Base-by-base conservation (phyloP, 2,888 invertebrate species). In the Scelioninae gen. 1 region DNA sequence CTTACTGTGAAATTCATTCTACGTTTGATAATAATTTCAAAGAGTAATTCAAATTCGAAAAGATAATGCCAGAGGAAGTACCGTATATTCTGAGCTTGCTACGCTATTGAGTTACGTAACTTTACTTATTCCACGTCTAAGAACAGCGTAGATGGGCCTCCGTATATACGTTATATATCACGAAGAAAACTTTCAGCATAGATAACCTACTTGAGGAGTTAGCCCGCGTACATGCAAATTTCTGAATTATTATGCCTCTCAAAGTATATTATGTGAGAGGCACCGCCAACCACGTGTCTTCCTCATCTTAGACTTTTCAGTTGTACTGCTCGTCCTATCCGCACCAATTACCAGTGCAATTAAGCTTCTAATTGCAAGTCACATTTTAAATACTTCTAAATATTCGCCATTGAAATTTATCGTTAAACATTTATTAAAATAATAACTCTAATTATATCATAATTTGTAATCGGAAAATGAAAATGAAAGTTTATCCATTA, bases 161-260 rank as follows among this genome's bases (percentile, higher is more conserved):
- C 85, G 85, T 82, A 86, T 89, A 88, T 88, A 86, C 86, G 88
- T 88, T 89, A 89, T 89, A 89, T 87, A 89, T 90, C 88, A 90
- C 78, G 86, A 79, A 84, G 90, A 91, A 91, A 92, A 89, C 90
- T 92, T 92, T 88, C 88, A 89, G 90, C 91, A 90, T 92, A 92
- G 92, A 92, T 92, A 92, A 92, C 92, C 92, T 92, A 92, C 92
- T 92, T 92, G 92, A 91, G 89, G 91, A 92, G 92, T 92, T 92
- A 91, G 90, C 90, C 91, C 91, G 92, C 92, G 92, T 92, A 92
- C 89, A 92, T 92, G 92, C 92, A 92, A 92, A 92, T 92, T 92
- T 91, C 88, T 91, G 91, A 92, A 91, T 92, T 92, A 92, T 92
- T 92, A 92, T 92, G 90, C 91, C 87, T 87, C 86, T 87, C 88